Evolutionary conservation across 2,888 invertebrate genomes (phyloP), one percentile per base, ranked within the genome.

Genomic region (Mycalesis mineus): DNA sequence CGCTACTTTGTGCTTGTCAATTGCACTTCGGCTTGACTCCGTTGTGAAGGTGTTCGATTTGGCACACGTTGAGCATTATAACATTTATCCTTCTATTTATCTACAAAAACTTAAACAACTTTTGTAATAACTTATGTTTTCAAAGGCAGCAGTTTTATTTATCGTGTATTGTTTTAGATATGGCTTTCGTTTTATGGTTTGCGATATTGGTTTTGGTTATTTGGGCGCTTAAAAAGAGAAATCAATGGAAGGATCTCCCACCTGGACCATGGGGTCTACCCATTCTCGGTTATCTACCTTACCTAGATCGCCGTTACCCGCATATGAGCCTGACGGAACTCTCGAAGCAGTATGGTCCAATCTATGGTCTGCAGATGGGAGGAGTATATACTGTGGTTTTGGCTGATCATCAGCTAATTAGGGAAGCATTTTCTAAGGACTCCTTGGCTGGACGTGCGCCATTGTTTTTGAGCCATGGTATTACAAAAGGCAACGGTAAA

Each of bases 401-500:
- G 17, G 92, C 95, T 0, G 96, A 97, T 77, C 92, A 93, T 7
- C 91, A 91, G 52, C 71, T 95, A 53, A 91, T 97, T 47, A 91
- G 94, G 61, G 93, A 94, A 62, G 92, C 94, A 3, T 92, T 97
- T 55, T 91, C 93, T 0, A 93, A 93, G 74, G 95, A 95, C 37
- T 91, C 81, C 3, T 93, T 95, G 65, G 89, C 94, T 2, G 96
- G 95, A 11, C 88, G 95, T 62, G 96, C 97, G 0, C 96, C 96
- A 1, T 90, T 97, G 1, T 95, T 92, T 76, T 80, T 97, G 48
- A 96, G 96, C 0, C 96, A 96, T 73, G 96, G 96, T 36, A 94
- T 97, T 60, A 95, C 97, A 95, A 91, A 94, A 60, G 96, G 97
- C 67, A 93, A 95, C 75, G 97, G 97, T 96, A 81, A 92, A 92